phyloP scores from a whole-genome alignment of 2,888 invertebrate species.

The Periphyllus acericola region DNA sequence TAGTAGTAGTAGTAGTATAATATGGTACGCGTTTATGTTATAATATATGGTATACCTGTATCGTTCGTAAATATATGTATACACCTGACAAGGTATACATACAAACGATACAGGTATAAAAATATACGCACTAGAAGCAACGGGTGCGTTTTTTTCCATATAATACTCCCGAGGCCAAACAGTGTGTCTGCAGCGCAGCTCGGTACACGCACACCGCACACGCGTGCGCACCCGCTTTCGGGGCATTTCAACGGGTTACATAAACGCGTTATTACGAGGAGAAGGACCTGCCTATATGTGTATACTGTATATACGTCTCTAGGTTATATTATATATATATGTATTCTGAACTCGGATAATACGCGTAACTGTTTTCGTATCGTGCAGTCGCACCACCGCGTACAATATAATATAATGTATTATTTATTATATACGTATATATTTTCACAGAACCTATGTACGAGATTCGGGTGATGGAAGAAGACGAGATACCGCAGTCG shows the following conservation, averaged over 20 bases:
- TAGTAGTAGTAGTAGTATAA: not conserved
- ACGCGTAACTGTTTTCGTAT: constrained; percentile 3
- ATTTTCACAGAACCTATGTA: not conserved
- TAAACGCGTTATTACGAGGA: constrained; percentile 1
- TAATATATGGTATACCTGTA: not conserved
- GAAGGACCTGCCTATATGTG: not conserved
- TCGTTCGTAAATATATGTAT: not conserved
- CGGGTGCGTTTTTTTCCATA: constrained; percentile 7
- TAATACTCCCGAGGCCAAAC: constrained; percentile 25
- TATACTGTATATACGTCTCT: not conserved
- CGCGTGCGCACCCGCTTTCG: constrained; percentile 28
- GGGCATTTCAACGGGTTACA: constrained; percentile 31
- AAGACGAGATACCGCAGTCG: not conserved
- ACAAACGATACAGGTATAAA: not conserved
- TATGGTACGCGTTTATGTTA: not conserved
- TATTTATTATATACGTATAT: not conserved
- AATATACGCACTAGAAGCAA: not conserved
- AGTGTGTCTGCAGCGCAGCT: not conserved
- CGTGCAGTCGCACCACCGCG: not conserved
- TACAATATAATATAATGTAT: not conserved
- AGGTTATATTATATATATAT: no score
- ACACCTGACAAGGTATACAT: not conserved
- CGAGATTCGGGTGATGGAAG: not conserved
- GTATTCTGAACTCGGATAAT: not conserved
- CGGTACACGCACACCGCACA: not conserved